Conservation (phyloP, 2,113 vertebrate genomes). For the Arenaria interpres region DNA sequence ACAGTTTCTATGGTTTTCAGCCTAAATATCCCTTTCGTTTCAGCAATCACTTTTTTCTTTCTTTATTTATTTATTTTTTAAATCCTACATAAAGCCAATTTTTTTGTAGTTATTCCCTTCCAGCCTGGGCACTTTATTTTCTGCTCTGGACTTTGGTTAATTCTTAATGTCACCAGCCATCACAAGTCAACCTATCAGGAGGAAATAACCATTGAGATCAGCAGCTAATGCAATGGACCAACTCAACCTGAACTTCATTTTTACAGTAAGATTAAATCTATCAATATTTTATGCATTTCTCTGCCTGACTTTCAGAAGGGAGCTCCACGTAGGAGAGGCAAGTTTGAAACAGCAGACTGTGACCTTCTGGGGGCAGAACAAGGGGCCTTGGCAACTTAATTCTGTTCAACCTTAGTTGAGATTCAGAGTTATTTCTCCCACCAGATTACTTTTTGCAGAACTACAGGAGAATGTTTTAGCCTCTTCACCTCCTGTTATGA, state of each 20-base stretch:
- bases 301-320: neutral
- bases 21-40: neutral
- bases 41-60: neutral
- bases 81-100: neutral
- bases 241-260: slow-evolving; percentile 7
- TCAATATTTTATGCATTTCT: slow-evolving; percentile 40
- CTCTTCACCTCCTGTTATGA: slow-evolving; percentile 26
- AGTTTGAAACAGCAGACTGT: neutral
- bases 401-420: neutral
- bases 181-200: neutral
- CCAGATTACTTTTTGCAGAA: slow-evolving; percentile 32
- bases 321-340: neutral
- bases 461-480: neutral
- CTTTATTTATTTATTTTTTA: neutral
- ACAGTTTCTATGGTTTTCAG: neutral
- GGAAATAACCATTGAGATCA: neutral
- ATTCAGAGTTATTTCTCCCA: slow-evolving; percentile 13
- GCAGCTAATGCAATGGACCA: neutral
- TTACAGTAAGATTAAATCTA: slow-evolving; percentile 20
- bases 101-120: neutral
- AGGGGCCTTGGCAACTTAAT: neutral
- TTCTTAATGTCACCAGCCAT: neutral
- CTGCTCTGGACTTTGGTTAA: neutral
- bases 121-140: neutral
- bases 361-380: slow-evolving; percentile 4